Base-by-base conservation (phyloP, 2,888 invertebrate species). In the Antheraea yamamai region DNA sequence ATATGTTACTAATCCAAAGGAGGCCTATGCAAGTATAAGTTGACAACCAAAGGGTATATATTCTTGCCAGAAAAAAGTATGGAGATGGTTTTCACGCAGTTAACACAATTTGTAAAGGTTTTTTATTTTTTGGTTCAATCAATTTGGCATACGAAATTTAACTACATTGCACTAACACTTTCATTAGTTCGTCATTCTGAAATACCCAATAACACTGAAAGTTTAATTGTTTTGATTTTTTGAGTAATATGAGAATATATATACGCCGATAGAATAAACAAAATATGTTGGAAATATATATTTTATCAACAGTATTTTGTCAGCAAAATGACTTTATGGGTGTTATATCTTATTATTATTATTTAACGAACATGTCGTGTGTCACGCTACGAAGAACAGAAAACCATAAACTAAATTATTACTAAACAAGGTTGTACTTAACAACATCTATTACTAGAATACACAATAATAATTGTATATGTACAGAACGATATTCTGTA, bases 341-440 rank as follows among this genome's bases (percentile, higher is more conserved):
- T 47, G 39, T 52, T 74, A 74, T 75, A 72, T 61, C 55, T 75
- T 77, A 81, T 47, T 47, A 47, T 79, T 80, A 47, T 79, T 80
- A 81, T 81, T 76, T 79, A 78, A 82, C 78, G 79, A 85, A 84
- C 77, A 84, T 89, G 83, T 86, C 87, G 87, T 88, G 87, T 85
- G 83, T 81, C 89, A 89, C 88, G 89, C 86, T 81, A 88, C 79
- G 80, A 80, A 81, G 77, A 84, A 85, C 83, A 83, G 82, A 86
- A 88, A 86, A 87, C 83, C 77, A 84, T 84, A 84, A 86, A 88
- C 86, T 85, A 83, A 80, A 79, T 80, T 79, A 85, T 87, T 87
- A 85, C 87, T 84, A 83, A 89, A 88, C 79, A 78, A 78, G 75
- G 72, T 64, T 78, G 81, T 81, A 83, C 80, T 83, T 82, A 83